Evolutionary conservation across 1,140 invertebrate species (phyloP), one percentile per base, ranked within the genome.

Genomic region (Drosophila elegans): DNA sequence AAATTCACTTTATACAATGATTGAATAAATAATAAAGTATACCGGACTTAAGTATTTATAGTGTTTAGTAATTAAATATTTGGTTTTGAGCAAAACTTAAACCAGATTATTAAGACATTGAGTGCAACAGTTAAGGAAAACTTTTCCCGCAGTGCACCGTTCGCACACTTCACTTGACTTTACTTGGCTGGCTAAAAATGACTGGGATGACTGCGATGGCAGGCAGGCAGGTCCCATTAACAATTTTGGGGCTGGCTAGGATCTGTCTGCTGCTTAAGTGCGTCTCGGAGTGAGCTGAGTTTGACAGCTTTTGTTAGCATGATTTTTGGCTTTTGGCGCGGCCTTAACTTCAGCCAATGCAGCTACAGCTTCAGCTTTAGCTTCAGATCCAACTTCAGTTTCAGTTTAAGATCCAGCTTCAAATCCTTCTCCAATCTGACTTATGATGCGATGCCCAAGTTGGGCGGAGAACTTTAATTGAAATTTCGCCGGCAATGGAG

Each of bases 261-360:
- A 81, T 69, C 80, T 80, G 81, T 79, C 84, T 89, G 57, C 74
- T 51, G 57, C 71, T 80, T 79, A 73, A 80, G 76, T 79, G 68
- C 68, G 76, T 60, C 77, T 74, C 53, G 54, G 51, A 55, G 56
- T 42, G 51, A 29, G 53, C 76, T 85, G 81, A 48, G 66, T 57
- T 60, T 85, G 82, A 86, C 82, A 86, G 78, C 82, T 86, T 80
- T 85, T 85, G 81, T 85, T 85, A 64, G 59, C 66, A 67, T 44
- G 54, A 60, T 63, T 76, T 67, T 73, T 75, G 80, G 56, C 38
- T 76, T 67, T 68, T 75, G 80, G 56, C 38, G 5, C 36, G 59
- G n/a, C 80, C 80, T 85, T 80, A 85, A 85, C 36, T 74, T 60
- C 56, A 21, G 13, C 45, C 56, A 57, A 44, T 53, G n/a, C 44